phyloP scores from a whole-genome alignment of 2,797 vertebrate genomes.

The Pampus argenteus region DNA sequence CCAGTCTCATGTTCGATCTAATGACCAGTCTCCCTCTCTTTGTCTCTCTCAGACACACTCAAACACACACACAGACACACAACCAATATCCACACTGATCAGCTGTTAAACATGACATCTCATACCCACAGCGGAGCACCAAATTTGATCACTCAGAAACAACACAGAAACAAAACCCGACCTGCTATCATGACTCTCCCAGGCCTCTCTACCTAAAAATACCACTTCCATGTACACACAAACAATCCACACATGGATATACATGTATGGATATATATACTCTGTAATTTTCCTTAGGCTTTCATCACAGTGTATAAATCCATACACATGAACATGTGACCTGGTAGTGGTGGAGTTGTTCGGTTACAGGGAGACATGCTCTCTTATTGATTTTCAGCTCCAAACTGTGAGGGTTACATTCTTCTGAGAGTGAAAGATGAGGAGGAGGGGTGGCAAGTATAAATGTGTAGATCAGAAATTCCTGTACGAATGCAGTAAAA shows the following conservation, averaged over 20 bases:
- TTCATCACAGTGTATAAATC: conserved; percentile 29
- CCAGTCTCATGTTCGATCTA: conserved; percentile 51
- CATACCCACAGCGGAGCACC: conserved; percentile 18
- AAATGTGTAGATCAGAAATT: conserved; percentile 39
- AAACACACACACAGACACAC: conserved; percentile 12
- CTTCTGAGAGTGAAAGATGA: conserved; percentile 60
- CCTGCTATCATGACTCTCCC: not conserved
- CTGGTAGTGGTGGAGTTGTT: conserved; percentile 66
- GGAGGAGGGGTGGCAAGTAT: conserved; percentile 23
- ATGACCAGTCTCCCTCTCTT: conserved; percentile 32
- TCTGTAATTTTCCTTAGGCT: conserved; percentile 1
- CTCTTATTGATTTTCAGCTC: conserved; percentile 71
- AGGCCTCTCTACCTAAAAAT: conserved; percentile 10
- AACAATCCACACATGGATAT: not conserved
- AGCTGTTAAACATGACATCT: conserved; percentile 38
- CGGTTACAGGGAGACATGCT: conserved; percentile 65
- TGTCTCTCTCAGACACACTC: not conserved
- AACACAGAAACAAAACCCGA: conserved; percentile 17
- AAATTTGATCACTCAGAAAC: conserved; percentile 22
- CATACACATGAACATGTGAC: conserved; percentile 42
- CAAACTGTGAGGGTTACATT: conserved; percentile 69
- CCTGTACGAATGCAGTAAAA: conserved; percentile 25
- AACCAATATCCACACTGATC: not conserved
- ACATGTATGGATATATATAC: not conserved
- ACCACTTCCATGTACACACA: not conserved